Percentiles rank a stretch among this genome's conserved stretches.
Evolutionary conservation across 2,113 vertebrate genomes (phyloP).

Genomic region (Gopherus evgoodei): DNA sequence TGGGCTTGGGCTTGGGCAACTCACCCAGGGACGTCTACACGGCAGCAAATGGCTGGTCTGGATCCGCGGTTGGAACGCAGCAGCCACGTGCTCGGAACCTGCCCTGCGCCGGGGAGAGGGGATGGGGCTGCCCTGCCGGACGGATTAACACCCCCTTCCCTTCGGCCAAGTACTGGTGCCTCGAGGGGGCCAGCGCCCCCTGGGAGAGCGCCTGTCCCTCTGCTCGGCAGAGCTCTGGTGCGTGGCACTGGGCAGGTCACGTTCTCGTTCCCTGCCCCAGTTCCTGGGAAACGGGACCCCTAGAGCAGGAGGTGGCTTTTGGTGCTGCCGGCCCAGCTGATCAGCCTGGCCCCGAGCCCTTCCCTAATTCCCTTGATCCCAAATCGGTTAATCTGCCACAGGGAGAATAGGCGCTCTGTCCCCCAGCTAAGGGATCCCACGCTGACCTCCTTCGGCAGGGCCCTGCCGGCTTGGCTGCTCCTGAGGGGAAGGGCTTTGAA

Average conservation of each 20-base stretch:
- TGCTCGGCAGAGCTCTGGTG: too few species aligned
- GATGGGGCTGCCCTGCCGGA: too few species aligned
- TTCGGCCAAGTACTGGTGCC: too few species aligned
- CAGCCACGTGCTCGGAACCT: too few species aligned
- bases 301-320: background rate
- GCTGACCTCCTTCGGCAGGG: background rate
- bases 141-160: too few species aligned
- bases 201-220: too few species aligned
- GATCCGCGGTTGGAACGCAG: too few species aligned
- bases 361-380: background rate
- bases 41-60: too few species aligned
- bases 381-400: background rate
- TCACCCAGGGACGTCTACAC: too few species aligned
- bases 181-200: too few species aligned
- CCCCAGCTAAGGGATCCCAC: fast-evolving
- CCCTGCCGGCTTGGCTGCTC: background rate
- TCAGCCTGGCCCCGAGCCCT: background rate
- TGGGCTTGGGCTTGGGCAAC: background rate
- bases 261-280: too few species aligned
- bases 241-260: background rate
- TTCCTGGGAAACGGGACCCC: background rate
- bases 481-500: background rate
- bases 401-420: fast-evolving
- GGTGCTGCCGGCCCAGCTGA: background rate
- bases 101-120: too few species aligned